phyloP scores from a whole-genome alignment of 2,113 vertebrate genomes.

The Syngnathus typhle region DNA sequence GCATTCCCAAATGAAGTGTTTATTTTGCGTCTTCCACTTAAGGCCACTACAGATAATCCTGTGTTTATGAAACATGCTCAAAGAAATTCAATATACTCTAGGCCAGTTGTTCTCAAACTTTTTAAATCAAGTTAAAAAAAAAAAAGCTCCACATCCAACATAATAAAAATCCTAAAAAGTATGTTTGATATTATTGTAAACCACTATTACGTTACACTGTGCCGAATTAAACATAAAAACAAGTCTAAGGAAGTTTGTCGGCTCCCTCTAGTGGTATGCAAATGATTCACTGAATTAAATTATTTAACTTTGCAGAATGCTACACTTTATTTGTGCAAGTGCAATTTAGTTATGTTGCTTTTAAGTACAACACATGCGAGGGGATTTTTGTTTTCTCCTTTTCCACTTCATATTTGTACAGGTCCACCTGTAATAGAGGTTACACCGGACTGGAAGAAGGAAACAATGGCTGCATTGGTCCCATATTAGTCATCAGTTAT shows the following conservation, averaged over 20 bases:
- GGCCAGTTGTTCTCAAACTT: no score
- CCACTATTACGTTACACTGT: no score
- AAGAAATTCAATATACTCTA: no score
- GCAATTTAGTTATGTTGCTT: background rate
- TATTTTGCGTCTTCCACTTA: no score
- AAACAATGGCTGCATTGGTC: background rate
- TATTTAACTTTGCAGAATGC: background rate
- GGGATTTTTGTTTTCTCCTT: background rate
- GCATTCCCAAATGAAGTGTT: background rate
- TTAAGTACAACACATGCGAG: background rate
- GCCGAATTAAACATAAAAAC: no score
- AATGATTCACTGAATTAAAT: background rate
- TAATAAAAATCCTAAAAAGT: no score
- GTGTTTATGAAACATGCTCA: no score
- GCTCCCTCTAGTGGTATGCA: background rate
- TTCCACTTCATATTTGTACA: background rate
- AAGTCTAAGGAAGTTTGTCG: no score
- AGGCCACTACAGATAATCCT: no score
- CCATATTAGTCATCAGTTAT: constrained; percentile 3
- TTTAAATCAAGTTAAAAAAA: no score
- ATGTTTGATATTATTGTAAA: no score
- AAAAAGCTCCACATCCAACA: no score
- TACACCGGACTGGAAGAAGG: background rate
- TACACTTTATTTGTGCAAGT: background rate
- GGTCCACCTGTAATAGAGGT: background rate